These are phyloP conservation scores for Leucophora obtusa DNA, from an alignment of 2,888 invertebrate genomes.

Conservation along the genomic window DNA sequence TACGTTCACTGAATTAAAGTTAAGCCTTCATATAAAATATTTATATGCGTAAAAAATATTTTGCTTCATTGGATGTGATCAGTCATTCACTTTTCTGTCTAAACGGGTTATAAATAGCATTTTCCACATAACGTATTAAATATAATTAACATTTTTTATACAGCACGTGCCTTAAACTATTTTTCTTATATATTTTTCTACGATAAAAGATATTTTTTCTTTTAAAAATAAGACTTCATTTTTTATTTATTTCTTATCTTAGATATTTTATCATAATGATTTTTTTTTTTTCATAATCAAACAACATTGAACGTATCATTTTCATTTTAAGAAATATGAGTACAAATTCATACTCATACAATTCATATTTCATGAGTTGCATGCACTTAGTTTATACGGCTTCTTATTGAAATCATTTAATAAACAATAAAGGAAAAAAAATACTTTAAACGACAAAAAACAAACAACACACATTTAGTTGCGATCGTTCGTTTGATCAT, in stretches of 20 bases:
- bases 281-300: neutral
- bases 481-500: neutral
- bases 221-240: neutral
- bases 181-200: too few relatives aligned
- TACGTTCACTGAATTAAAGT: too few relatives aligned
- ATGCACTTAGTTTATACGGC: neutral
- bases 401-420: slow-evolving; percentile 50
- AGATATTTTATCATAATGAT: neutral
- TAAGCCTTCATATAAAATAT: too few relatives aligned
- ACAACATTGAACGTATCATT: neutral
- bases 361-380: neutral
- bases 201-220: neutral
- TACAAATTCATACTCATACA: neutral
- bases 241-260: neutral
- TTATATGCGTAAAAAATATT: too few relatives aligned
- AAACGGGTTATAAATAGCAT: too few relatives aligned
- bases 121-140: too few relatives aligned
- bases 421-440: slow-evolving; percentile 11
- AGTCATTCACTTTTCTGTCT: too few relatives aligned
- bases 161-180: too few relatives aligned
- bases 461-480: neutral
- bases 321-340: too few relatives aligned
- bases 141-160: too few relatives aligned
- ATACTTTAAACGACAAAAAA: slow-evolving; percentile 5
- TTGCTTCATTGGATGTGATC: too few relatives aligned